A percentile compares a stretch with the other conserved stretches of the same genome.
Evolutionary conservation across 1,140 invertebrate genomes (phyloP).

Genomic region (Neuroterus valhalla): DNA sequence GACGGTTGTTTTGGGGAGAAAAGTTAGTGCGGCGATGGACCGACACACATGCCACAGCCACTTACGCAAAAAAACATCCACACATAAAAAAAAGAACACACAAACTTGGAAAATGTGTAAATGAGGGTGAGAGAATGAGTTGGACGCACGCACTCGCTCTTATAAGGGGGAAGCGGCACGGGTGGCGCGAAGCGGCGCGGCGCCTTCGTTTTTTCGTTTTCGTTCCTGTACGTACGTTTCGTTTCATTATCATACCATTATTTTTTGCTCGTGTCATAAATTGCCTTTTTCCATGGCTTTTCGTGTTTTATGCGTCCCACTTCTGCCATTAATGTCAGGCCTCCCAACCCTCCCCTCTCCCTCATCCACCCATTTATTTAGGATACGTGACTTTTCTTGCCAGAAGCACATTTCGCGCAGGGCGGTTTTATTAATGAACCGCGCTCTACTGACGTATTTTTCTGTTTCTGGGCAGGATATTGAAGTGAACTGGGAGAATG

Average conservation of each 20-base stretch:
- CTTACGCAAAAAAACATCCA: slow-evolving; percentile 23
- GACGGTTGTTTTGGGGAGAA: slow-evolving; percentile 60
- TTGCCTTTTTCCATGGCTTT: slow-evolving; percentile 65
- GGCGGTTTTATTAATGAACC: slow-evolving; percentile 26
- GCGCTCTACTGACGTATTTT: slow-evolving; percentile 7
- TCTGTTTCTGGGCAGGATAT: not conserved
- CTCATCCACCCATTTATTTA: slow-evolving; percentile 25
- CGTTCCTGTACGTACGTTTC: slow-evolving; percentile 53
- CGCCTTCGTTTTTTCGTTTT: slow-evolving; percentile 29
- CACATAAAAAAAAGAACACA: slow-evolving; percentile 12
- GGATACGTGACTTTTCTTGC: slow-evolving; percentile 30
- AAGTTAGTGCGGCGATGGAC: slow-evolving; percentile 55
- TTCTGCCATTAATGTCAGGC: slow-evolving; percentile 68
- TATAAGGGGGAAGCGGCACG: not conserved
- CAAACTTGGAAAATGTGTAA: too few species aligned
- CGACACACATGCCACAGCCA: slow-evolving; percentile 41
- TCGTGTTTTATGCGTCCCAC: slow-evolving; percentile 67
- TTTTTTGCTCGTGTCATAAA: slow-evolving; percentile 65
- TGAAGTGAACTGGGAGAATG: not conserved
- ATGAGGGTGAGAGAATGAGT: slow-evolving; percentile 1
- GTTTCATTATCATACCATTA: slow-evolving; percentile 70
- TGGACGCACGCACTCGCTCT: slow-evolving; percentile 40
- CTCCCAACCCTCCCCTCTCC: slow-evolving; percentile 24
- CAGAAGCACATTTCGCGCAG: slow-evolving; percentile 28
- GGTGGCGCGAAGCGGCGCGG: not conserved